phyloP scores from a whole-genome alignment of 2,888 invertebrate genomes.

The Pollenia amentaria region DNA sequence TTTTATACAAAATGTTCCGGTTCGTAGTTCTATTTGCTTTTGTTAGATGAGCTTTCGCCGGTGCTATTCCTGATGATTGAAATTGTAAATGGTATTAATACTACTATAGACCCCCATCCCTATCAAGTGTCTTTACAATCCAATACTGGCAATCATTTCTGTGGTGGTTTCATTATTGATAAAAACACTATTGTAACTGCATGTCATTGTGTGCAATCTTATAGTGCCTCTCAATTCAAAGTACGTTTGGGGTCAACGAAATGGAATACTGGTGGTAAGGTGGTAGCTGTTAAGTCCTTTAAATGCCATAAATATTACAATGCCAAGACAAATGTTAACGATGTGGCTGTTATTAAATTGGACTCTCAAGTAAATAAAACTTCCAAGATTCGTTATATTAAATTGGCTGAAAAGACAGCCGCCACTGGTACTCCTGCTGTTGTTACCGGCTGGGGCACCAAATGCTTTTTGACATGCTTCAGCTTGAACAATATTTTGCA shows the following conservation, averaged over 20 bases:
- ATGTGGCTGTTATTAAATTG: slow-evolving; percentile 84
- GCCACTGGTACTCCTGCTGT: slow-evolving; percentile 78
- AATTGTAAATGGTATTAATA: slow-evolving; percentile 85
- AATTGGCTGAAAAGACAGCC: slow-evolving; percentile 77
- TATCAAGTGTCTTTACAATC: slow-evolving; percentile 85
- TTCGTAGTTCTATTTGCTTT: slow-evolving; percentile 71
- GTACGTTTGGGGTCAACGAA: slow-evolving; percentile 83
- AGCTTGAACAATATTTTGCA: slow-evolving; percentile 75
- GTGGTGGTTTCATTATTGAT: slow-evolving; percentile 84
- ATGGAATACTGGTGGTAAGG: slow-evolving; percentile 81
- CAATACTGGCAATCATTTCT: slow-evolving; percentile 81
- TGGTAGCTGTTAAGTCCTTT: slow-evolving; percentile 79
- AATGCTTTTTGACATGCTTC: slow-evolving; percentile 78
- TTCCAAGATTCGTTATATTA: slow-evolving; percentile 76
- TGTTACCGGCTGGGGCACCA: slow-evolving; percentile 83
- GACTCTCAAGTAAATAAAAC: slow-evolving; percentile 77
- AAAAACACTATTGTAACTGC: slow-evolving; percentile 83
- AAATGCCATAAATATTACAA: slow-evolving; percentile 82
- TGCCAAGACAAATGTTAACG: slow-evolving; percentile 80
- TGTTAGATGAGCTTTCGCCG: slow-evolving; percentile 74
- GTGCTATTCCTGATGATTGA: slow-evolving; percentile 71
- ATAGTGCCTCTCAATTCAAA: slow-evolving; percentile 75
- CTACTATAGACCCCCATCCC: slow-evolving; percentile 83
- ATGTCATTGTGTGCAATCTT: slow-evolving; percentile 83
- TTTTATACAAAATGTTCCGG: slow-evolving; percentile 72